Evolutionary conservation across 2,888 invertebrate genomes (phyloP), one percentile per base, ranked within the genome.

Genomic region (Melanargia galathea): DNA sequence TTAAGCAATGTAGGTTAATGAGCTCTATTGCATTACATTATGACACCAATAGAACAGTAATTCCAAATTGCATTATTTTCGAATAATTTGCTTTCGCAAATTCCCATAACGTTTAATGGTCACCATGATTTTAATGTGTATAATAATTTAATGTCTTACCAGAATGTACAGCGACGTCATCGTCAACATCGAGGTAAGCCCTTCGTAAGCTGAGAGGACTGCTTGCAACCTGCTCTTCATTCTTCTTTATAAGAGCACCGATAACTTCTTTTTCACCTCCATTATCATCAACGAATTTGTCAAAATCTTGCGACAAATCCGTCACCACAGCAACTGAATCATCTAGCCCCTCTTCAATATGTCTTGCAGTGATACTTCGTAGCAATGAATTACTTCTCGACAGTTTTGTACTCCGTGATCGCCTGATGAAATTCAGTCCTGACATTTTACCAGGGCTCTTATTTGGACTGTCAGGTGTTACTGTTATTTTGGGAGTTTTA

Each of bases 331-430:
- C 79, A 2, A 70, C 67, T 64, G 80, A 82, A 63, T 88, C 90
- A 63, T 87, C 90, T 56, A 86, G 75, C 1, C 88, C 90, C 68
- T 87, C 91, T 73, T 92, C 91, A 20, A 91, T 88, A 71, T 89
- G 82, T 71, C 86, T 88, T 26, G 92, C 83, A 56, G 93, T 92
- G 69, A 93, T 92, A 71, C 93, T 93, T 67, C 94, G 91, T 11
- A 94, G 76, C 66, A 94, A 79, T 1, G 94, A 94, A 74, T 94
- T 94, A 73, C 94, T 95, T 64, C 95, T 91, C 1, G 94, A 93
- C 54, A 95, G 78, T 78, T 95, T 95, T 1, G 95, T 95, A 70
- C 95, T 95, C 74, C 95, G 94, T 5, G 95, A 95, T 62, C 95
- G 90, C 11, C 95, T 91, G 73, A 95, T 95, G 71, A 95, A 93